Conservation (phyloP, 2,888 invertebrate genomes). For the Mesoligia furuncula region DNA sequence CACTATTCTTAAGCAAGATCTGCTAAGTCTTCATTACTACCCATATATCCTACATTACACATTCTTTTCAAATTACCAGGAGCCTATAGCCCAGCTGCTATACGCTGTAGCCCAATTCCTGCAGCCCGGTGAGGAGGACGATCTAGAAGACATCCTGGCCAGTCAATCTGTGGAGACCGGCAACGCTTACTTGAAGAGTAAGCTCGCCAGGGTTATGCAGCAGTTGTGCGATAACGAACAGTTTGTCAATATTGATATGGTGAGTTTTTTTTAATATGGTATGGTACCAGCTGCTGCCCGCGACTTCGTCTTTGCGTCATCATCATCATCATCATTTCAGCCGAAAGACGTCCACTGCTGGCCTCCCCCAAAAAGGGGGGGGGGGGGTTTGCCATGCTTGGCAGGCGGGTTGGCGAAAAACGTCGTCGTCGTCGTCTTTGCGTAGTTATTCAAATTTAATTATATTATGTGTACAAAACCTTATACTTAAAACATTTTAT, state of each 20-base stretch:
- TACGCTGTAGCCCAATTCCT: slow-evolving; percentile 82
- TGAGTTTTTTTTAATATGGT: slow-evolving; percentile 58
- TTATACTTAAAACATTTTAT: too few relatives aligned
- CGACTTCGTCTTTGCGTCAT: neutral
- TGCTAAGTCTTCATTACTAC: neutral
- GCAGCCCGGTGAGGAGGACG: slow-evolving; percentile 75
- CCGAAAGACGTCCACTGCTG: too few relatives aligned
- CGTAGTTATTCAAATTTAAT: too few relatives aligned
- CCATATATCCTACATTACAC: neutral
- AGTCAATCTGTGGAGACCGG: slow-evolving; percentile 76
- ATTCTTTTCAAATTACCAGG: slow-evolving; percentile 71
- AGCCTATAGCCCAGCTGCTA: slow-evolving; percentile 81
- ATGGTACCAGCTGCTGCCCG: neutral
- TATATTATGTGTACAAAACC: too few relatives aligned
- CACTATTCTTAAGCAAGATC: too few relatives aligned
- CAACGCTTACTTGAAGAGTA: slow-evolving; percentile 74
- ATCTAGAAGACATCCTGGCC: slow-evolving; percentile 80
- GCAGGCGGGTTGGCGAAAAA: too few relatives aligned
- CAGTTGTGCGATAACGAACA: slow-evolving; percentile 75
- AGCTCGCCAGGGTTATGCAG: slow-evolving; percentile 75
- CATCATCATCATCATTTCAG: too few relatives aligned
- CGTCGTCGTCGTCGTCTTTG: too few relatives aligned
- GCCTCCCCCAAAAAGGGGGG: too few relatives aligned
- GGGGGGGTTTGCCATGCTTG: too few relatives aligned
- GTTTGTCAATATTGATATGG: slow-evolving; percentile 76